Percentiles rank a stretch among this genome's conserved stretches.
phyloP scores from a whole-genome alignment of 2,113 vertebrate genomes.

The Xenopus borealis region DNA sequence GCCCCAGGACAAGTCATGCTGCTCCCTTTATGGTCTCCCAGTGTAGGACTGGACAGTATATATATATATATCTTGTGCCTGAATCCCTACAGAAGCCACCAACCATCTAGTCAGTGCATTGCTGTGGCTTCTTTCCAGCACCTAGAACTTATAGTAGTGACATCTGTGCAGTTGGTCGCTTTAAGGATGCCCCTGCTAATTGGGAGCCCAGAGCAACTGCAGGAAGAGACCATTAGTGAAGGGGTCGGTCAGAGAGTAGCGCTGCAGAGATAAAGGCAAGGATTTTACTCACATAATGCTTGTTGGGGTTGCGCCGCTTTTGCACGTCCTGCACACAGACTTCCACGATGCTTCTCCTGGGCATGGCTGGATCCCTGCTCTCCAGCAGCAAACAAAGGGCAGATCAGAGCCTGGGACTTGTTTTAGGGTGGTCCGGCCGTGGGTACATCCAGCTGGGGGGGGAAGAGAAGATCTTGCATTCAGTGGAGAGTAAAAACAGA shows the following conservation, averaged over 20 bases:
- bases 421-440: not conserved
- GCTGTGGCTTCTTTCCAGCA: not conserved
- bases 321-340: slow-evolving; percentile 78
- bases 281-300: slow-evolving; percentile 72
- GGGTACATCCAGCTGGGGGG: slow-evolving; percentile 13
- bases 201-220: not conserved
- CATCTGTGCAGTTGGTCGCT: too few species aligned
- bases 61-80: too few species aligned
- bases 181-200: not conserved
- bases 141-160: too few species aligned
- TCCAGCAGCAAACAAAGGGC: slow-evolving; percentile 18
- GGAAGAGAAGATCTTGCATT: not conserved
- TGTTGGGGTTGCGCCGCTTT: slow-evolving; percentile 74
- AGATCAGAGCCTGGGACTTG: not conserved
- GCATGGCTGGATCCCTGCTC: slow-evolving; percentile 44
- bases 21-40: too few species aligned
- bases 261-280: not conserved
- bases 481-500: not conserved
- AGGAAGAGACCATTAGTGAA: too few species aligned
- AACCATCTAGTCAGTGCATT: too few species aligned
- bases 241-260: not conserved
- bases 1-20: too few species aligned
- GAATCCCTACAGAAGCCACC: too few species aligned
- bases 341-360: slow-evolving; percentile 70
- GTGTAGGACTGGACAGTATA: too few species aligned